phyloP scores from a whole-genome alignment of 2,797 vertebrate species.

The Monodelphis domestica region DNA sequence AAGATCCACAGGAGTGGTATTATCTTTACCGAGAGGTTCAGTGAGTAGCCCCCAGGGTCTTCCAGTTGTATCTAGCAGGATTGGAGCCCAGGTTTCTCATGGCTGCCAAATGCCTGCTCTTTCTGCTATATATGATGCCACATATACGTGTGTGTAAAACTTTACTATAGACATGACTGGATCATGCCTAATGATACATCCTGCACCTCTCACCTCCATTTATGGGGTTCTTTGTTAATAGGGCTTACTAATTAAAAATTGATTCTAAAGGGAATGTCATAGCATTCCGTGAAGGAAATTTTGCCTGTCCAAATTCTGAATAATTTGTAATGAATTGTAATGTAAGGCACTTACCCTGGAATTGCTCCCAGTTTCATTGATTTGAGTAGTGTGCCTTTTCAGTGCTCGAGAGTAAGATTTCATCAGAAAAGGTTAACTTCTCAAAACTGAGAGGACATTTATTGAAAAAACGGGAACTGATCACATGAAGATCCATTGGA shows the following conservation, averaged over 20 bases:
- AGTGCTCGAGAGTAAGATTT: neutral
- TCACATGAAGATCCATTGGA: neutral
- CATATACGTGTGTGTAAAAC: too few relatives aligned
- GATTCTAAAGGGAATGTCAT: neutral
- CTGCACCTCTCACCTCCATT: neutral
- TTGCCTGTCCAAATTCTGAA: neutral
- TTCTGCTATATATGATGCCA: neutral
- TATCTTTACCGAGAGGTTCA: neutral
- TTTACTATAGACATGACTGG: neutral
- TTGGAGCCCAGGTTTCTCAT: neutral
- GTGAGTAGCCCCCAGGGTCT: neutral
- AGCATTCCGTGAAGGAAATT: neutral
- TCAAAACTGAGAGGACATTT: neutral
- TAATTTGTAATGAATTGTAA: neutral
- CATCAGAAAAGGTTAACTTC: neutral
- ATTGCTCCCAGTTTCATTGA: neutral
- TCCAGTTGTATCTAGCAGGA: neutral
- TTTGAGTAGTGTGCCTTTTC: neutral
- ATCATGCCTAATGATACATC: too few relatives aligned
- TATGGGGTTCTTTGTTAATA: neutral
- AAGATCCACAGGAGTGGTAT: neutral
- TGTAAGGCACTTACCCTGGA: too few relatives aligned
- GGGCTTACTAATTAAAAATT: neutral
- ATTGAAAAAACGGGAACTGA: neutral
- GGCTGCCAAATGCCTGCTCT: neutral